Percentiles rank a stretch among this genome's conserved stretches.
phyloP scores from a whole-genome alignment of 1,140 invertebrate genomes.

The Pseudachorutes palmiensis region DNA sequence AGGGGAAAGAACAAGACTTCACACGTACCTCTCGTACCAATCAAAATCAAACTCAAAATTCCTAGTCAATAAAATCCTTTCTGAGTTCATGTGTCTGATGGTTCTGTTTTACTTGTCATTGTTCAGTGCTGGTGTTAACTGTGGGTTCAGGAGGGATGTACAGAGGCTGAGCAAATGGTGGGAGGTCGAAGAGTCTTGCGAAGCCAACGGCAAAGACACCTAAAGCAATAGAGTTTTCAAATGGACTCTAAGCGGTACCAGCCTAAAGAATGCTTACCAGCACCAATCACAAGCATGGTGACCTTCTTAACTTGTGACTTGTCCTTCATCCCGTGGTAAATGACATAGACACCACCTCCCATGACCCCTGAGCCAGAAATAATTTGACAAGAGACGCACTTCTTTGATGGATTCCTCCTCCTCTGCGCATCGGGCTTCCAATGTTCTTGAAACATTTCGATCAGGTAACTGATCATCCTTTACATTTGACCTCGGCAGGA shows the following conservation, averaged over 20 bases:
- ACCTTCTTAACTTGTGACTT: conserved; percentile 8
- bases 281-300: background rate
- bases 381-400: conserved; percentile 43
- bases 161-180: background rate
- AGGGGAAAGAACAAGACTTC: too few species aligned
- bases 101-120: too few species aligned
- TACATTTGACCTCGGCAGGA: background rate
- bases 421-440: background rate
- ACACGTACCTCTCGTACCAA: too few species aligned
- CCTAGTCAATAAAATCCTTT: too few species aligned
- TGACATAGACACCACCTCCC: conserved; percentile 44
- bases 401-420: conserved; percentile 1
- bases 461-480: background rate
- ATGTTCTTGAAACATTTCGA: background rate
- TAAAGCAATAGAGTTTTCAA: conserved; percentile 6
- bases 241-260: background rate
- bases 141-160: too few species aligned
- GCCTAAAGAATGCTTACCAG: background rate
- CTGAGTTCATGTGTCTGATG: too few species aligned
- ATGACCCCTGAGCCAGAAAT: conserved; percentile 44
- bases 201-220: background rate
- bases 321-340: conserved; percentile 41
- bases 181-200: background rate
- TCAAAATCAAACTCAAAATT: too few species aligned
- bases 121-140: too few species aligned